A percentile compares a stretch with the other conserved stretches of the same genome.
Conservation (phyloP, 2,113 vertebrate genomes). For the Pelecanoides urinatrix region DNA sequence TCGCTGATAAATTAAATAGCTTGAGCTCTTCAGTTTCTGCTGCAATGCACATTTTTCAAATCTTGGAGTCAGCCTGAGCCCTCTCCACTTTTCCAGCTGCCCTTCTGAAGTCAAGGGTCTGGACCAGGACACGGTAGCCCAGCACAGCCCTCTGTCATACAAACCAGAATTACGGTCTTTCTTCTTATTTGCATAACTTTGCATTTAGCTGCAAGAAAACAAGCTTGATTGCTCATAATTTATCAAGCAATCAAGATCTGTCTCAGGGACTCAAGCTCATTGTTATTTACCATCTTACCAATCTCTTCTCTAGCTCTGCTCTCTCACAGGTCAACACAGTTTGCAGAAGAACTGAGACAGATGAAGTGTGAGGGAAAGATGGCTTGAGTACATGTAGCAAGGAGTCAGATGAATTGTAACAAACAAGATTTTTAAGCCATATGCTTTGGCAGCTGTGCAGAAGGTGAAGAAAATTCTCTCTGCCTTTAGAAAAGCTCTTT, state of each 20-base stretch:
- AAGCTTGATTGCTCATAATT: background rate
- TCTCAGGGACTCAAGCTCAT: background rate
- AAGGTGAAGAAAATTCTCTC: background rate
- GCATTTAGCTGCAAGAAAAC: background rate
- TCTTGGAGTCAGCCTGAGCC: background rate
- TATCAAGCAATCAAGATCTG: background rate
- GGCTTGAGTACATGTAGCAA: background rate
- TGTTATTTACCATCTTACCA: background rate
- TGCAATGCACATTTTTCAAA: background rate
- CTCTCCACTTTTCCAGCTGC: background rate
- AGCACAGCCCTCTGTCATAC: background rate
- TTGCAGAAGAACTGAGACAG: constrained; percentile 15
- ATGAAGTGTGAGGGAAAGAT: constrained; percentile 22
- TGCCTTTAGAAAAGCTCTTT: background rate
- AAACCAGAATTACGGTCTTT: background rate
- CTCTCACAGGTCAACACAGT: constrained; percentile 1
- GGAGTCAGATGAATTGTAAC: background rate
- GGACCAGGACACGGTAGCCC: background rate
- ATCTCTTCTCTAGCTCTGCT: background rate
- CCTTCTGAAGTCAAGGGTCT: background rate
- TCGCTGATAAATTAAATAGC: background rate
- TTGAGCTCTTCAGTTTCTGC: background rate
- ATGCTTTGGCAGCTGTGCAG: constrained; percentile 3
- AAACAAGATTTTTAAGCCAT: constrained; percentile 17
- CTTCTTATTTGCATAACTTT: background rate